Evolutionary conservation across 2,888 invertebrate species (phyloP).

Genomic region (Callyntrura sp.): DNA sequence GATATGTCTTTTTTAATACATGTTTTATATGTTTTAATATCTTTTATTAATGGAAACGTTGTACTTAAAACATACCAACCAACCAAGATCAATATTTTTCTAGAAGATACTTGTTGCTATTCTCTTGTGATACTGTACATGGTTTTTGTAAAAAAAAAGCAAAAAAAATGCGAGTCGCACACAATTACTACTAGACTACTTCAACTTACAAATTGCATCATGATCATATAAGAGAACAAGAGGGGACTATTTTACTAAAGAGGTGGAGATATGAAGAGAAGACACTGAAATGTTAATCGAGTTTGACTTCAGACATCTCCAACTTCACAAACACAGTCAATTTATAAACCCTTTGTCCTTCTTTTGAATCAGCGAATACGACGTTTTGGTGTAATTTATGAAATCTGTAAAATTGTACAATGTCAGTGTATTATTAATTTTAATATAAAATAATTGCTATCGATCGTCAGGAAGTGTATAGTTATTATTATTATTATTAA

Average conservation of each 20-base stretch:
- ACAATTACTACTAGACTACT: slow-evolving; percentile 29
- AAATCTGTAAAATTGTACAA: slow-evolving; percentile 11
- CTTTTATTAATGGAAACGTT: slow-evolving; percentile 10
- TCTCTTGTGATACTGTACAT: slow-evolving; percentile 71
- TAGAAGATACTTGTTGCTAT: slow-evolving; percentile 55
- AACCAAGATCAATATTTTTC: slow-evolving; percentile 65
- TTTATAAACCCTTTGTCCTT: slow-evolving; percentile 10
- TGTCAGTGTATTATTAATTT: too few relatives aligned
- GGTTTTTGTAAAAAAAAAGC: slow-evolving; percentile 40
- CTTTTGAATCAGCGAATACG: neutral
- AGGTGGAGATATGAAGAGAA: neutral
- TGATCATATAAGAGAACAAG: neutral
- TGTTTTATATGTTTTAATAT: slow-evolving; percentile 19
- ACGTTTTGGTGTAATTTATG: neutral
- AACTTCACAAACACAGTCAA: slow-evolving; percentile 7
- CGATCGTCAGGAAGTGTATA: too few relatives aligned
- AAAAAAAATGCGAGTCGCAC: slow-evolving; percentile 48
- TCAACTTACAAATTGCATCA: slow-evolving; percentile 4
- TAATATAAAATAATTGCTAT: too few relatives aligned
- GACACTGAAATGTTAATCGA: neutral
- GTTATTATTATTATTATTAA: too few relatives aligned
- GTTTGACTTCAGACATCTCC: too few relatives aligned
- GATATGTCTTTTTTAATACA: neutral
- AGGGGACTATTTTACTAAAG: slow-evolving; percentile 18
- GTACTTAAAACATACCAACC: slow-evolving; percentile 53